Base-by-base conservation (phyloP, 2,888 invertebrate species). In the Agriopis leucophaearia region DNA sequence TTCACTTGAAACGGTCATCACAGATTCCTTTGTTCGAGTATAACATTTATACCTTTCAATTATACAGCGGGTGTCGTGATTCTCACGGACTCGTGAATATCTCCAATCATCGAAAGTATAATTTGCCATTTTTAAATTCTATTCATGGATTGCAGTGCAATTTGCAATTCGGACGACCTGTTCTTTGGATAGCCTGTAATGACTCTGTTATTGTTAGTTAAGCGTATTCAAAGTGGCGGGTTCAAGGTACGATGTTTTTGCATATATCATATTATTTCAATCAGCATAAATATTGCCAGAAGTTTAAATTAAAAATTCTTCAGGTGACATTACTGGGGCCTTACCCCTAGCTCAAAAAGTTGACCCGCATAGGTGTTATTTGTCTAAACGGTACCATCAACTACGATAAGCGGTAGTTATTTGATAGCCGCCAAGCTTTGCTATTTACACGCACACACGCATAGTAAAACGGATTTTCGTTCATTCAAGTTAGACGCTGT, bases 141-240 rank as follows among this genome's bases (percentile, higher is more conserved):
- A 35, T 47, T 50, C 48, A 38, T 54, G 52, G 45, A 58, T 64
- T 45, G 64, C 42, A 8, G 15, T 50, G 45, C 54, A 45, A 66
- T 66, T 66, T 66, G 66, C 66, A 66, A 66, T 66, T 66, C 61
- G 27, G 57, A 66, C 51, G 60, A 56, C 55, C 36, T 27, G 59
- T 55, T 56, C 50, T 66, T 66, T 61, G 44, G 59, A 56, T 66
- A 59, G 59, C 15, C 18, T 15, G 54, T 61, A 61, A 61, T 66
- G 47, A 57, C 45, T 62, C 38, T 51, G 61, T 66, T 66, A 62
- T 66, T 66, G 62, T 62, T 61, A 36, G 44, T 10, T 55, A 27
- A 61, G 50, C 48, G 57, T 63, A 55, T 35, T 51, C 51, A 35
- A 51, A 51, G 35, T 51, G 51, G 51, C 35, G n/a, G 51, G 27